phyloP scores from a whole-genome alignment of 2,113 vertebrate species.

The Uria aalge region DNA sequence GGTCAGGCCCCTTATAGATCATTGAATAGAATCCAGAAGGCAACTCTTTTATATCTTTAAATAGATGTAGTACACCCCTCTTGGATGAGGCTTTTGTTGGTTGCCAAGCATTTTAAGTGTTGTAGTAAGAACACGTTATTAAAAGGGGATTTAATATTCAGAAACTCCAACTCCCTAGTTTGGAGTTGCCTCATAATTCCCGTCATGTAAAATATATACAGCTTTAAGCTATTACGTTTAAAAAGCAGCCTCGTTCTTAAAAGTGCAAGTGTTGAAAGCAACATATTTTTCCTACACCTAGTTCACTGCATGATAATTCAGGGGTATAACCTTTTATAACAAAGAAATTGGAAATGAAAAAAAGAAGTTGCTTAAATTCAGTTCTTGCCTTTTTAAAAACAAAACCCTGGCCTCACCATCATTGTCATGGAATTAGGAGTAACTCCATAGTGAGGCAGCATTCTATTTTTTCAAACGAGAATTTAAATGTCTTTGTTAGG shows the following conservation, averaged over 20 bases:
- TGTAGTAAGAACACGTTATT: constrained; percentile 66
- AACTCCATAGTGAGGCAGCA: not conserved
- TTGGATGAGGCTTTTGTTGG: constrained; percentile 52
- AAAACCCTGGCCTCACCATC: not conserved
- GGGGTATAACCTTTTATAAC: not conserved
- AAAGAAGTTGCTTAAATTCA: not conserved
- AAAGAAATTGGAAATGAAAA: not conserved
- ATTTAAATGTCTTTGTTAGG: constrained; percentile 17
- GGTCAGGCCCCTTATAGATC: constrained; percentile 32
- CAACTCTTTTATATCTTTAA: constrained; percentile 53
- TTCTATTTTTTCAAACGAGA: not conserved
- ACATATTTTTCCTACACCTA: not conserved
- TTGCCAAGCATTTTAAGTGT: constrained; percentile 66
- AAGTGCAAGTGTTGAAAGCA: not conserved
- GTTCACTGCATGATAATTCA: not conserved
- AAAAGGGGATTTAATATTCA: constrained; percentile 69
- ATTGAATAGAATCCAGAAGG: constrained; percentile 49
- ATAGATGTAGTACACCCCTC: constrained; percentile 49
- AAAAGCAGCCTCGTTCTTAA: not conserved
- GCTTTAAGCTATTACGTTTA: not conserved
- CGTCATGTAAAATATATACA: not conserved
- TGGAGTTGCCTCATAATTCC: not conserved
- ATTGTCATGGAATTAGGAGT: not conserved
- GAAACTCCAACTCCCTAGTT: not conserved
- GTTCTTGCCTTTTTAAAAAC: not conserved